Conservation (phyloP, 2,797 vertebrate species). For the Hemitrygon akajei region DNA sequence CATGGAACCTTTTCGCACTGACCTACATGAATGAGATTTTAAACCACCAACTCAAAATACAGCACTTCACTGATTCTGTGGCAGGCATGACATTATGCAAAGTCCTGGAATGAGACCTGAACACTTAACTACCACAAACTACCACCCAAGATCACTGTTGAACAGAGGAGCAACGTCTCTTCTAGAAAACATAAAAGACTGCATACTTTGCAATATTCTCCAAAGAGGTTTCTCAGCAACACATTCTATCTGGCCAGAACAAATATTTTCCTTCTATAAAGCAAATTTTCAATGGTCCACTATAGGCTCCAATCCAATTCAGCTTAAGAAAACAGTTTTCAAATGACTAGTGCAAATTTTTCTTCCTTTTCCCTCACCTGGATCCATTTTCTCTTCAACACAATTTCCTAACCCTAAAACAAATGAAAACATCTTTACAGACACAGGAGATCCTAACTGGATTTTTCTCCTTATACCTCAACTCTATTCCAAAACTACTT, state of each 20-base stretch:
- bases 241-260: not conserved
- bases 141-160: not conserved
- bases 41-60: not conserved
- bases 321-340: not conserved
- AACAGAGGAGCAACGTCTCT: not conserved
- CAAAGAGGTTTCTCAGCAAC: not conserved
- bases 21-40: not conserved
- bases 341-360: not conserved
- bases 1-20: not conserved
- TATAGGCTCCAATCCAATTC: not conserved
- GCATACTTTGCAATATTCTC: not conserved
- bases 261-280: not conserved
- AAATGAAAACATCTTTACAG: too few species aligned
- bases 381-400: not conserved
- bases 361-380: not conserved
- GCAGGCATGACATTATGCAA: not conserved
- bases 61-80: not conserved
- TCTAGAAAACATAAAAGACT: not conserved
- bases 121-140: not conserved
- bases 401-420: not conserved
- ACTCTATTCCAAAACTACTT: too few species aligned
- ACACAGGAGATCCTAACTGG: too few species aligned
- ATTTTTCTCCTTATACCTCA: too few species aligned
- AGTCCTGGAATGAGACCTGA: not conserved
- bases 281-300: not conserved